Evolutionary conservation across 2,797 vertebrate genomes (phyloP), one percentile per base, ranked within the genome.

Genomic region (Pangasius larnaudii): DNA sequence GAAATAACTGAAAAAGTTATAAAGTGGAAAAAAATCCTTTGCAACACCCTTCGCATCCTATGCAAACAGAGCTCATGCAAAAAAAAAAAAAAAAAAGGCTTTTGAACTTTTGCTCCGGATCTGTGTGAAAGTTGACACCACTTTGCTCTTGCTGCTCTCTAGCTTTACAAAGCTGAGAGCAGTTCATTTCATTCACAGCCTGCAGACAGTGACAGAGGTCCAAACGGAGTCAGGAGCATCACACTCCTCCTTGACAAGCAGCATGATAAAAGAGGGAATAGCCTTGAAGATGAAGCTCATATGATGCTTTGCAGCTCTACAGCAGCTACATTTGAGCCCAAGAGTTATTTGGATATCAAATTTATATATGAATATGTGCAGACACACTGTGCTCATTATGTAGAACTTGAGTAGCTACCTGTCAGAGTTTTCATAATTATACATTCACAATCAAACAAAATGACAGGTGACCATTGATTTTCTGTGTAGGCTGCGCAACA

Each of bases 121-220:
- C 39, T 74, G 36, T 33, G 49, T 69, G 46, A 56, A 53, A 69
- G 63, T 33, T 72, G 49, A 71, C 36, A 10, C 36, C 65, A 81
- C 78, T 86, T 67, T 67, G 74, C 63, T 86, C 75, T 79, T 24
- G 46, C 42, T n/a, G 39, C 6, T 80, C 63, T 42, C n/a, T 13
- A 0, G 49, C 77, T 56, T 87, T 13, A 84, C 27, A 77, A 56
- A 77, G 58, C 71, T 77, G 78, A 82, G 9, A 51, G n/a, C 46
- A 39, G 19, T 36, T 79, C 72, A 86, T 85, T 87, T 86, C 51
- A 79, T 85, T 65, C 61, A 58, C 81, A 49, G 53, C 36, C 53
- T 78, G 30, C 30, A 89, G 88, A 87, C 72, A 58, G 36, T n/a
- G 33, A 89, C 65, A 46, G 65, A 56, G 59, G 51, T 84, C 71